These are phyloP conservation scores for Tridacna crocea DNA, from an alignment of 2,888 invertebrate genomes.

Conservation along the genomic window DNA sequence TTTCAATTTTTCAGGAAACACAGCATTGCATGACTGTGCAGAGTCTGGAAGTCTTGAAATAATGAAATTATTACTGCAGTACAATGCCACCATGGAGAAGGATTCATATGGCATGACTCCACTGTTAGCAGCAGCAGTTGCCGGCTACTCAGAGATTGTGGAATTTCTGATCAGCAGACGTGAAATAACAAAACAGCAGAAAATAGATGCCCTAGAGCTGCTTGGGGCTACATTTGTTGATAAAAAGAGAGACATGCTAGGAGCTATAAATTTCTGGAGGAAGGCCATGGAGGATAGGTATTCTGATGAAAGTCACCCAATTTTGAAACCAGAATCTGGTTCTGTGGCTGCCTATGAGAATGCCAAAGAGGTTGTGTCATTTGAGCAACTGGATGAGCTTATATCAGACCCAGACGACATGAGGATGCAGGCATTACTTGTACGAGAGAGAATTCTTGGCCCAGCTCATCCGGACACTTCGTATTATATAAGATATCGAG, in stretches of 20 bases:
- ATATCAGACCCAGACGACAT: conserved; percentile 97
- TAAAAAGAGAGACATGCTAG: conserved; percentile 95
- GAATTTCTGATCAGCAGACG: conserved; percentile 90
- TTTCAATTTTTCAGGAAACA: conserved; percentile 87
- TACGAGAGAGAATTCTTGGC: conserved; percentile 94
- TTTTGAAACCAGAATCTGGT: conserved; percentile 90
- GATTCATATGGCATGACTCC: conserved; percentile 99
- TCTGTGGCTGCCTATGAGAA: conserved; percentile 95
- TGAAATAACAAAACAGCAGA: conserved; percentile 87
- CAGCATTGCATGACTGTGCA: conserved; percentile 98
- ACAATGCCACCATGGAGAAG: conserved; percentile 96
- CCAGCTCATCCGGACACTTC: conserved; percentile 98
- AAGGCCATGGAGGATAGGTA: conserved; percentile 92
- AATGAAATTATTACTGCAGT: conserved; percentile 93
- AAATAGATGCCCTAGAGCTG: conserved; percentile 95
- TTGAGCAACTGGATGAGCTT: conserved; percentile 92
- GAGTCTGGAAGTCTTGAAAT: conserved; percentile 97
- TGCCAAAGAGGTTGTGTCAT: conserved; percentile 91
- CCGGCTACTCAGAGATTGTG: conserved; percentile 96
- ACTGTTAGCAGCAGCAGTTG: conserved; percentile 93
- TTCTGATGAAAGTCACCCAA: conserved; percentile 72
- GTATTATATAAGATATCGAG: conserved; percentile 97
- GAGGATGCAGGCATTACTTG: conserved; percentile 94
- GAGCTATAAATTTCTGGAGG: conserved; percentile 94
- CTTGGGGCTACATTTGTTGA: conserved; percentile 98